Conservation (phyloP, 1,140 invertebrate genomes). For the Stegodyphus dumicola region DNA sequence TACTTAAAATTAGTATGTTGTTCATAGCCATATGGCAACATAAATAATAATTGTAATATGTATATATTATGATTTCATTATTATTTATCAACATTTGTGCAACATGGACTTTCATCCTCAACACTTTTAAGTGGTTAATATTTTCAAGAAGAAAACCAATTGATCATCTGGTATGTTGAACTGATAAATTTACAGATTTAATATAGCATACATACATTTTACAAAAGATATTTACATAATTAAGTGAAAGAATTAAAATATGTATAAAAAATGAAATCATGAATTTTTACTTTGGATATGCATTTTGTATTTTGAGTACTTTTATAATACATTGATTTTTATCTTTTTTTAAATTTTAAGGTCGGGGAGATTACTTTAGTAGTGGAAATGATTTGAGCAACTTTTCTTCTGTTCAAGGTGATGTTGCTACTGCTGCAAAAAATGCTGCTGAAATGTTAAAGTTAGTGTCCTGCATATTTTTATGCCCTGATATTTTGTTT, state of each 20-base stretch:
- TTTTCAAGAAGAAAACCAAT: no score
- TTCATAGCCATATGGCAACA: no score
- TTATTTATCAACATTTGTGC: no score
- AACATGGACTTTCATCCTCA: no score
- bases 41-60: no score
- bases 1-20: no score
- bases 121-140: no score
- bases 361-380: constrained; percentile 80
- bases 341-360: constrained; percentile 48
- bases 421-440: constrained; percentile 24
- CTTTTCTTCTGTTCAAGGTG: constrained; percentile 57
- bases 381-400: constrained; percentile 87
- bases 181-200: no score
- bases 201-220: no score
- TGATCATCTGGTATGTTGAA: no score
- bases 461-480: neutral
- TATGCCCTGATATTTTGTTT: no score
- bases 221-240: neutral
- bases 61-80: no score
- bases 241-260: neutral
- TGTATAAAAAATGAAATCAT: neutral
- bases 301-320: neutral
- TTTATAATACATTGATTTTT: neutral
- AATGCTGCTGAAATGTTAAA: constrained; percentile 20
- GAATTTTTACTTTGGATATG: neutral